Evolutionary conservation across 2,888 invertebrate genomes (phyloP), one percentile per base, ranked within the genome.

Genomic region (Latrodectus hesperus): DNA sequence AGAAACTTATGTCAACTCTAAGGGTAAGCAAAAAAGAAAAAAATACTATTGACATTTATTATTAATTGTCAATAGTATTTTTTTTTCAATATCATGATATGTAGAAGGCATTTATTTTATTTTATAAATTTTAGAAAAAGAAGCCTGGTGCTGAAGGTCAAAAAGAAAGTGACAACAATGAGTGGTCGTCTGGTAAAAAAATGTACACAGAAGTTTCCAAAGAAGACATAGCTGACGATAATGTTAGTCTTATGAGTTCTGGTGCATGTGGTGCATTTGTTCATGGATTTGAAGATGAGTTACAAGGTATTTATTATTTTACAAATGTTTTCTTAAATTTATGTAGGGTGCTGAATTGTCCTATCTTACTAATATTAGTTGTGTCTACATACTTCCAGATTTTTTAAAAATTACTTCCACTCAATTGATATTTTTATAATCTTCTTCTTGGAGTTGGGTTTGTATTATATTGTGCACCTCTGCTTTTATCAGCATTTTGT

Each of bases 261-360:
- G 99, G 99, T 0, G 97, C 99, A 0, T 99, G 99, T 92, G 99
- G 99, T 0, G 99, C 99, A 76, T 97, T 99, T 92, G 98, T 99
- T 89, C 98, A 99, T 92, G 99, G 99, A 0, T 94, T 99, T 60
- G 99, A 99, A 93, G 99, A 99, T 93, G 99, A 99, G 93, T 98
- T 96, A 92, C 94, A 98, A 92, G 96, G 95, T 95, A 91, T 90
- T 91, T 26, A 6, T 38, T 38, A 38, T 38, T 38, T 38, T 38
- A 38, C 2, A 1, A 38, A 38, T 38, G 38, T 38, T 38, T 38
- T 6, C 38, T 38, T 4, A 38, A 38, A 38, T 38, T 6, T 38
- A 6, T 38, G 6, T 38, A 38, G 4, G 38, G 38, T 38, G 6
- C 5, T 38, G 38, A 38, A 38, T 38, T 6, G 6, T 38, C 38